Conservation (phyloP, 2,888 invertebrate genomes). For the Phasia obesa region DNA sequence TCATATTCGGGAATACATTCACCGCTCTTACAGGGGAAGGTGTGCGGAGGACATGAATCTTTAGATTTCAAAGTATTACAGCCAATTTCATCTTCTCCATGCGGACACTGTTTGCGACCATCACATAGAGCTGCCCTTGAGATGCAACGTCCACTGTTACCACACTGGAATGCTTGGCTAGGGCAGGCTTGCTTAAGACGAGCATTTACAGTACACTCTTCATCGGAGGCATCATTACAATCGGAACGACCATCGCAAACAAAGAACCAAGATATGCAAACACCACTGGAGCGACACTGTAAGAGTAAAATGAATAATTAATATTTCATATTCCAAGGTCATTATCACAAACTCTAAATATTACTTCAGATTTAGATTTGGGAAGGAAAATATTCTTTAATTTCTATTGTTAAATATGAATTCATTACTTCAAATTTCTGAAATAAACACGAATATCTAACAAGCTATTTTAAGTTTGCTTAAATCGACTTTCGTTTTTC, state of each 20-base stretch:
- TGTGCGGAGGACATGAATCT: conserved; percentile 88
- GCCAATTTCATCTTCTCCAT: conserved; percentile 89
- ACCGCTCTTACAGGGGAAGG: conserved; percentile 93
- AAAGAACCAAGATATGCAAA: conserved; percentile 96
- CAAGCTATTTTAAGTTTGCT: too few species aligned
- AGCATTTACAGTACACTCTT: conserved; percentile 86
- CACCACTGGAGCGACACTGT: conserved; percentile 92
- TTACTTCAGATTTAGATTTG: too few species aligned
- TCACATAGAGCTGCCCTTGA: conserved; percentile 92
- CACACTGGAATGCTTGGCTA: conserved; percentile 88
- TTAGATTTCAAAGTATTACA: conserved; percentile 85
- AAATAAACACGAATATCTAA: too few species aligned
- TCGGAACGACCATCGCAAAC: conserved; percentile 92
- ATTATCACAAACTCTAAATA: too few species aligned
- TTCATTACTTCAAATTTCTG: too few species aligned
- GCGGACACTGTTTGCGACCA: conserved; percentile 89
- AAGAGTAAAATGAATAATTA: not conserved
- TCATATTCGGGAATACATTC: conserved; percentile 95
- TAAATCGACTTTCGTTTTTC: too few species aligned
- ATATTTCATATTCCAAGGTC: too few species aligned
- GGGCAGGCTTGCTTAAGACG: conserved; percentile 85
- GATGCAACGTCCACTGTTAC: conserved; percentile 87
- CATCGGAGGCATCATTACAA: conserved; percentile 94
- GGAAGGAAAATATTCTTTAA: too few species aligned
- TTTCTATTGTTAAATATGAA: too few species aligned